Base-by-base conservation (phyloP, 2,113 vertebrate species). In the Melanotaenia duboulayi region DNA sequence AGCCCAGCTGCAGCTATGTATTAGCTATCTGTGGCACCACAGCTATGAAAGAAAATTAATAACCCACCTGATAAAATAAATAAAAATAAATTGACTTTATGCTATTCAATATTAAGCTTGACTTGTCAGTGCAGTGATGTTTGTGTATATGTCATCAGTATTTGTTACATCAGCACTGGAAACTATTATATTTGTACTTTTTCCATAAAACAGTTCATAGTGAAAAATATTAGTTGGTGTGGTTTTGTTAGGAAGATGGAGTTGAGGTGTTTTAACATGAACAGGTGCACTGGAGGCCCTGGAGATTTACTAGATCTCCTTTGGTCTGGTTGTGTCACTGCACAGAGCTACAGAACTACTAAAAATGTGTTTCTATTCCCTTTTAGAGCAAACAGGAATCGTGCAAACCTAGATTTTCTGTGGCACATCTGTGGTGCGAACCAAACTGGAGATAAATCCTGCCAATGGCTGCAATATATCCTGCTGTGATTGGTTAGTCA, bases 261-360 rank as follows among this genome's bases (percentile, higher is more conserved):
- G 51, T 35, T 25, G 37, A 67, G 58, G 37, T 42, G 14, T 67
- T 78, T 67, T 44, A 80, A 65, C 7, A 48, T 70, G 39, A 85
- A 39, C 76, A 83, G 77, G 74, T 79, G 71, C 71, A 52, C 10
- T 22, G 25, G 48, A 62, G 50, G 40, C 46, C 60, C 13, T 56
- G 0, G 20, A 44, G 65, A 56, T 66, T 80, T 59, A 50, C 44
- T 32, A 49, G 62, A 17, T 44, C 28, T 63, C 74, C 35, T 68
- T 23, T 59, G 73, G 42, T 83, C 83, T 76, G 44, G 67, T 81
- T 81, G 65, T 76, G 66, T 80, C 73, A 62, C 3, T 48, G 50
- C 58, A 56, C 37, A 50, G 8, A 65, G 19, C 23, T 48, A 46
- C 42, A 58, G 39, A 66, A 49, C 50, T 52, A 59, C 51, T 64